A percentile compares a stretch with the other conserved stretches of the same genome.
Evolutionary conservation across 1,140 invertebrate species (phyloP).

Genomic region (Oryctes rhinoceros): DNA sequence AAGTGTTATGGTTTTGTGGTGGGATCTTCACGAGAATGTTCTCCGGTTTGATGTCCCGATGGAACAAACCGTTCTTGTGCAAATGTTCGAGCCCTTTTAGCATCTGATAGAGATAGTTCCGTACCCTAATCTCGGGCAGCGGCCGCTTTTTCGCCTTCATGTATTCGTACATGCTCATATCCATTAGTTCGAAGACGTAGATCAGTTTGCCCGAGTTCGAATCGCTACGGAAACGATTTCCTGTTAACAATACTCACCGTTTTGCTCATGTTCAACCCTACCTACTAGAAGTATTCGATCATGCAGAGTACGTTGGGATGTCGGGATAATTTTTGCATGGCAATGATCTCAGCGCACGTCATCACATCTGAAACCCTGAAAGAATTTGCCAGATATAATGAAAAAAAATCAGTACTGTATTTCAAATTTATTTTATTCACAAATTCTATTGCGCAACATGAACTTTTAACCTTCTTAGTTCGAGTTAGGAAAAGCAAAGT

Average conservation of each 20-base stretch:
- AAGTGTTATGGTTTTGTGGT: background rate
- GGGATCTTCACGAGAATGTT: conserved; percentile 70
- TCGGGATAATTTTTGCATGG: conserved; percentile 66
- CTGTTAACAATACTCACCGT: conserved; percentile 25
- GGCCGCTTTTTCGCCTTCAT: conserved; percentile 63
- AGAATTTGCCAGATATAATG: background rate
- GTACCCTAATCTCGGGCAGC: conserved; percentile 60
- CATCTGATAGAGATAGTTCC: conserved; percentile 68
- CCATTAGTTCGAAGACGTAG: conserved; percentile 74
- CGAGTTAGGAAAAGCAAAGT: too few species aligned
- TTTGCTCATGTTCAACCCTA: conserved; percentile 37
- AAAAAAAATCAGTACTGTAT: background rate
- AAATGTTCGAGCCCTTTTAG: conserved; percentile 66
- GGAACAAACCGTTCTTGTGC: conserved; percentile 72
- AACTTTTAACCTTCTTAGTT: too few species aligned
- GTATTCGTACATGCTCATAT: conserved; percentile 75
- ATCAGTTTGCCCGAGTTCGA: conserved; percentile 65
- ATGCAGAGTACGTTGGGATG: conserved; percentile 72
- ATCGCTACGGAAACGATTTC: conserved; percentile 51
- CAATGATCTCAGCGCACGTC: conserved; percentile 69
- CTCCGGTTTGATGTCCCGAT: conserved; percentile 77
- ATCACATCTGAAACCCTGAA: conserved; percentile 57
- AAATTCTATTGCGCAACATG: too few species aligned
- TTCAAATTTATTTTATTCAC: too few species aligned
- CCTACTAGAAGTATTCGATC: conserved; percentile 72